phyloP scores from a whole-genome alignment of 2,888 invertebrate genomes.

The Chesias legatella region DNA sequence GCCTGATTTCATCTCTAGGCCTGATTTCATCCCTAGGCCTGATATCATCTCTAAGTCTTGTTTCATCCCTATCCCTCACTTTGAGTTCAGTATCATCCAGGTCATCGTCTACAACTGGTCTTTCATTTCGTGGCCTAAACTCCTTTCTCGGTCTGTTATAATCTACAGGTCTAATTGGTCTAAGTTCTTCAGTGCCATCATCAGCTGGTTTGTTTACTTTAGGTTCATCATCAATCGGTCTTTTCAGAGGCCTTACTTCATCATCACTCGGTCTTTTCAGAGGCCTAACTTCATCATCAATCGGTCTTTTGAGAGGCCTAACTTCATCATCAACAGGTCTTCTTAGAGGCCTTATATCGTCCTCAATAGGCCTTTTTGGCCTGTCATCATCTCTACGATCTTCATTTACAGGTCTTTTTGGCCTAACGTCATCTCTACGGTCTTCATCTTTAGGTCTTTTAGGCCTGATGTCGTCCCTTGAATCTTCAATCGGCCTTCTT shows the following conservation, averaged over 20 bases:
- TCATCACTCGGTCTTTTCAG: conserved; percentile 34
- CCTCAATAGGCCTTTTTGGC: conserved; percentile 12
- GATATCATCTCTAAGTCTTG: conserved; percentile 33
- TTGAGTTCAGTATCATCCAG: conserved; percentile 31
- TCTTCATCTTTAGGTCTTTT: conserved; percentile 25
- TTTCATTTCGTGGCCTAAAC: conserved; percentile 30
- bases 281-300: conserved; percentile 30
- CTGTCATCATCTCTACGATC: conserved; percentile 27
- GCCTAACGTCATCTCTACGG: conserved; percentile 30
- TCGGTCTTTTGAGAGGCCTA: conserved; percentile 22
- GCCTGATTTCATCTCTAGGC: conserved; percentile 34
- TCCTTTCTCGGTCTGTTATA: conserved; percentile 34
- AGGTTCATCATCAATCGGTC: conserved; percentile 25
- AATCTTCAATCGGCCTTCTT: conserved; percentile 9
- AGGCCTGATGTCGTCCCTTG: conserved; percentile 38
- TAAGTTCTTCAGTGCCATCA: conserved; percentile 36
- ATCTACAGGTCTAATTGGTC: conserved; percentile 23
- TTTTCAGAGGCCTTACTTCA: conserved; percentile 46
- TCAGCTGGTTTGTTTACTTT: conserved; percentile 31
- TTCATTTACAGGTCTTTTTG: conserved; percentile 16
- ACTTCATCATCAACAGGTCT: conserved; percentile 28
- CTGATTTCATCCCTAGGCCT: conserved; percentile 40
- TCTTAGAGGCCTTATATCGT: conserved; percentile 10
- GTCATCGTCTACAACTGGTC: conserved; percentile 16
- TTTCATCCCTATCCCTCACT: conserved; percentile 34